Conservation (phyloP, 1,140 invertebrate genomes). For the Caenorhabditis tropicalis region DNA sequence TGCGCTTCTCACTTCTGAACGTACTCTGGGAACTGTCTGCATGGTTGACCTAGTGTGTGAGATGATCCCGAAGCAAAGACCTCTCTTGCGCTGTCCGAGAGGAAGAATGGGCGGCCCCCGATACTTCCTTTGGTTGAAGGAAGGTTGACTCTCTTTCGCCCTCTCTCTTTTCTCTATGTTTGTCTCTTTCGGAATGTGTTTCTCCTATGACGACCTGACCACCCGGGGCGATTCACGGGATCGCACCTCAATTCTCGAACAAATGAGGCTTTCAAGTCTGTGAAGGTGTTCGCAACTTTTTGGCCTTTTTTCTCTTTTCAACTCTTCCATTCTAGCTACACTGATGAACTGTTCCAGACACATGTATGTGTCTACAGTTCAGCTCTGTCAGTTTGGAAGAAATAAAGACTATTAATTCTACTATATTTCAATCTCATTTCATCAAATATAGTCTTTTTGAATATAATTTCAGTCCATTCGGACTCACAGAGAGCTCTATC, state of each 20-base stretch:
- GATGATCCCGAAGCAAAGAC: constrained; percentile 38
- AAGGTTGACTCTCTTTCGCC: constrained; percentile 18
- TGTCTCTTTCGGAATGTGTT: constrained; percentile 32
- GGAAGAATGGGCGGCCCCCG: constrained; percentile 3
- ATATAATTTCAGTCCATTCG: too few species aligned
- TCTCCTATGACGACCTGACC: background rate
- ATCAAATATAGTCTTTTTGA: too few species aligned
- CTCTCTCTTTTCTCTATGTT: constrained; percentile 5
- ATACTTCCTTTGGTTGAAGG: constrained; percentile 37
- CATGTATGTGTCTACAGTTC: too few species aligned
- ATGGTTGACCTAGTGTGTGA: constrained; percentile 41
- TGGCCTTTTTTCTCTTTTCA: too few species aligned
- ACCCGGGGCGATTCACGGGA: background rate
- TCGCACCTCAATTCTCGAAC: background rate
- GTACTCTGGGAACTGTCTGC: background rate
- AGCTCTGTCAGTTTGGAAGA: too few species aligned
- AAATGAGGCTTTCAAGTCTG: background rate
- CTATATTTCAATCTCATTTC: too few species aligned
- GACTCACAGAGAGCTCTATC: too few species aligned
- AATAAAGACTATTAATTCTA: too few species aligned
- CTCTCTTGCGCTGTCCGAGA: constrained; percentile 21
- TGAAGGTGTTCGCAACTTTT: background rate
- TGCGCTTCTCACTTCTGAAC: background rate
- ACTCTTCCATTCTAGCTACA: too few species aligned
- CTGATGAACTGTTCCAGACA: too few species aligned